These are phyloP conservation scores for Saccostrea cuccullata DNA, from an alignment of 1,140 invertebrate genomes.

Conservation along the genomic window DNA sequence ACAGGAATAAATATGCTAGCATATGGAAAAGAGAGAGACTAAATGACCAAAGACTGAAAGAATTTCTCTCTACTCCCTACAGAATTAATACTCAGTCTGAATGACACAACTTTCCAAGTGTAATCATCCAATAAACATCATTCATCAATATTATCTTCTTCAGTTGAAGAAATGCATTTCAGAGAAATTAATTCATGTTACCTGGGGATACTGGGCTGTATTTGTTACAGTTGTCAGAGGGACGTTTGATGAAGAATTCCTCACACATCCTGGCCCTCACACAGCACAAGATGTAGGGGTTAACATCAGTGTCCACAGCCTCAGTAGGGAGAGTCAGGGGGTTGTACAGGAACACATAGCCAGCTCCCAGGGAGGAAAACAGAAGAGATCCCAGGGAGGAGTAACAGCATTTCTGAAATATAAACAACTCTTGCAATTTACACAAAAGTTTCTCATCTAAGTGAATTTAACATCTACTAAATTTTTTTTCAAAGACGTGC, in stretches of 20 bases:
- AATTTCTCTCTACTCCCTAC: too few relatives aligned
- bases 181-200: background rate
- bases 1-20: background rate
- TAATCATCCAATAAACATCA: too few relatives aligned
- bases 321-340: background rate
- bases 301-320: background rate
- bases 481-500: too few relatives aligned
- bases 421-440: background rate
- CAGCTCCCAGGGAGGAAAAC: background rate
- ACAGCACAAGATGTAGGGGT: conserved; percentile 13
- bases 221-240: conserved; percentile 15
- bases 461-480: too few relatives aligned
- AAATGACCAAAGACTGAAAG: too few relatives aligned
- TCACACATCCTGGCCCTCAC: background rate
- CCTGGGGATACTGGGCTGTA: conserved; percentile 2
- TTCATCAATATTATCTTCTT: too few relatives aligned
- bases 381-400: background rate
- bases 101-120: too few relatives aligned
- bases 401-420: conserved; percentile 20
- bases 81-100: too few relatives aligned
- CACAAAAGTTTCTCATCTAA: too few relatives aligned
- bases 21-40: background rate
- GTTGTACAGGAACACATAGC: conserved; percentile 11
- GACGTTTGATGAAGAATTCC: background rate
- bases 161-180: background rate